phyloP scores from a whole-genome alignment of 30 jellyfish, hydroid and myxozoan species.

The Phacellophora camtschatica region DNA sequence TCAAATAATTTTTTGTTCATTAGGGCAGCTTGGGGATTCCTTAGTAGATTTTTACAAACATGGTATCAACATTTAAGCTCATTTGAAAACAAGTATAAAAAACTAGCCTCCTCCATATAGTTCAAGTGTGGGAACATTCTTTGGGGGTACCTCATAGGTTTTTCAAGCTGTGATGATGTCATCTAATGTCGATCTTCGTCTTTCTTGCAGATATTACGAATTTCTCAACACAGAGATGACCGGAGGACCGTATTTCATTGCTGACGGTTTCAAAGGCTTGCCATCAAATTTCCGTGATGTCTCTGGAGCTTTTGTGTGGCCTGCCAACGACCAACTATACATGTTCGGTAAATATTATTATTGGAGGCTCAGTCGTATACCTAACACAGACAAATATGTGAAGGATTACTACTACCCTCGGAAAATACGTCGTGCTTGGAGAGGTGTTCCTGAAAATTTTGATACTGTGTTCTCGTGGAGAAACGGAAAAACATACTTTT shows the following conservation, averaged over 20 bases:
- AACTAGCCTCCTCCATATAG: too few species aligned
- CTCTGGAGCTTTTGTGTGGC: conserved; percentile 78
- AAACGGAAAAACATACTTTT: conserved; percentile 78
- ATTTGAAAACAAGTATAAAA: too few species aligned
- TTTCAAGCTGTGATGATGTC: too few species aligned
- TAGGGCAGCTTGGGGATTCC: too few species aligned
- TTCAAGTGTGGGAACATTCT: too few species aligned
- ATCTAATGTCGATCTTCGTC: too few species aligned
- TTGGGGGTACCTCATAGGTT: too few species aligned
- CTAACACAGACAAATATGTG: conserved; percentile 1
- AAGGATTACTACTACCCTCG: conserved; percentile 75
- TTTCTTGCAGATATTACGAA: conserved; percentile 59
- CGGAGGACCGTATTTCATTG: conserved; percentile 52
- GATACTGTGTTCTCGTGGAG: conserved; percentile 92
- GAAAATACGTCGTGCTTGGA: conserved; percentile 62
- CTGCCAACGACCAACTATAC: conserved; percentile 62
- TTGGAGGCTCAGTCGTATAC: conserved; percentile 62
- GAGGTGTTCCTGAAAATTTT: conserved; percentile 72
- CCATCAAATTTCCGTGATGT: conserved; percentile 62
- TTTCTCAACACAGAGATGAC: conserved; percentile 29
- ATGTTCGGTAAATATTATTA: conserved; percentile 65
- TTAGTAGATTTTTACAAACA: too few species aligned
- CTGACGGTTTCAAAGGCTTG: conserved; percentile 78
- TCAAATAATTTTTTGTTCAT: too few species aligned
- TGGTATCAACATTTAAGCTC: too few species aligned